Evolutionary conservation across 2,888 invertebrate genomes (phyloP).

Genomic region (Cryptus armator): DNA sequence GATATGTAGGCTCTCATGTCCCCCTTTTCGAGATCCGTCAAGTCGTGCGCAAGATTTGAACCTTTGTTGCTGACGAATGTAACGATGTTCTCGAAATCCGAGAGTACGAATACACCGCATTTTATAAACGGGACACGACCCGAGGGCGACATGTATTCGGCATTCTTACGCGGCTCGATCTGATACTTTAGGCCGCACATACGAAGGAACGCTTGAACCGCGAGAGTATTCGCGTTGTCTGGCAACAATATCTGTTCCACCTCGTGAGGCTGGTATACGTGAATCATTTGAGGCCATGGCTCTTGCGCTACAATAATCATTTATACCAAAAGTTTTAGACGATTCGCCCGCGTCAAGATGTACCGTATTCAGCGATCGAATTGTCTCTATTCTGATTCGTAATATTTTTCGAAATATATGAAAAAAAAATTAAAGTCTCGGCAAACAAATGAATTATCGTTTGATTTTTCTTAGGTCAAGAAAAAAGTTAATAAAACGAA

Average conservation of each 20-base stretch:
- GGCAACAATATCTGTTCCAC: constrained; percentile 97
- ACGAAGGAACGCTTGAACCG: constrained; percentile 96
- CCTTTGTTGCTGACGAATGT: constrained; percentile 95
- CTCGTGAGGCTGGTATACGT: constrained; percentile 95
- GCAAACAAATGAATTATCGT: too few species aligned
- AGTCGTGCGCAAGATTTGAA: constrained; percentile 89
- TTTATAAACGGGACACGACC: constrained; percentile 97
- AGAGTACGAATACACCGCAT: constrained; percentile 94
- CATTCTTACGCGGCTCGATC: constrained; percentile 94
- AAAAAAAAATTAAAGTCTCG: background rate
- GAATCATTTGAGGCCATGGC: constrained; percentile 96
- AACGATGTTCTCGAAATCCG: constrained; percentile 97
- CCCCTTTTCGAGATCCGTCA: constrained; percentile 92
- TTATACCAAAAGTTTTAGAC: background rate
- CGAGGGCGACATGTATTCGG: constrained; percentile 98
- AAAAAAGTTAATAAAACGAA: background rate
- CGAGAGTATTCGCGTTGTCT: constrained; percentile 97
- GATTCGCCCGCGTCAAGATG: background rate
- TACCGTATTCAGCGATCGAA: too few species aligned
- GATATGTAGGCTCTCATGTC: constrained; percentile 98
- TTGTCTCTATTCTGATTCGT: too few species aligned
- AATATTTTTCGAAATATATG: background rate
- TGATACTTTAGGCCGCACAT: constrained; percentile 95
- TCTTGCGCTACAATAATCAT: constrained; percentile 89
- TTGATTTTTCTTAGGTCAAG: background rate